Evolutionary conservation across 2,888 invertebrate genomes (phyloP).

Genomic region (Ophion costatus): DNA sequence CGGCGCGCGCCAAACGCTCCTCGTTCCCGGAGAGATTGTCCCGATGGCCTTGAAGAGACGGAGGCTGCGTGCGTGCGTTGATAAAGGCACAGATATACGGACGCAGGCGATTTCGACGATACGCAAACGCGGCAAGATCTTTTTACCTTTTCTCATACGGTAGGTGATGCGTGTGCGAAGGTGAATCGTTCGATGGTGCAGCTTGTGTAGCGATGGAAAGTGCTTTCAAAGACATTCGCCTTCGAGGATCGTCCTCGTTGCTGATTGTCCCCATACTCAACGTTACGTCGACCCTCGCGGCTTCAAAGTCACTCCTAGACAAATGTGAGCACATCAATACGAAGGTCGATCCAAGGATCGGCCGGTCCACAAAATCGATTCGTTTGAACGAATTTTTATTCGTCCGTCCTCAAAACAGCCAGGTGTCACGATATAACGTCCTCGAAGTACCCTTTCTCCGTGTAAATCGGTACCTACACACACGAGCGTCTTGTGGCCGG

Average conservation of each 20-base stretch:
- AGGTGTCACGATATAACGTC: not conserved
- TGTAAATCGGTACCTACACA: not conserved
- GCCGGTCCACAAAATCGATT: not conserved
- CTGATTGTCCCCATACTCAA: too few species aligned
- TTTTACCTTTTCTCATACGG: not conserved
- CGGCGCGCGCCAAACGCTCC: slow-evolving; percentile 76
- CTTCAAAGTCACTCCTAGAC: too few species aligned
- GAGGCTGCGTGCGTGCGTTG: slow-evolving; percentile 30
- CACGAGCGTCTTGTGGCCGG: slow-evolving; percentile 50
- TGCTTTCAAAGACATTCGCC: too few species aligned
- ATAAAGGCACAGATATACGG: slow-evolving; percentile 46
- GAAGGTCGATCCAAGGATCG: too few species aligned
- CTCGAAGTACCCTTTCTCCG: not conserved
- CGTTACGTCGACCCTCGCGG: too few species aligned
- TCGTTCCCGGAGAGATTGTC: slow-evolving; percentile 54
- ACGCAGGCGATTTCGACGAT: slow-evolving; percentile 38
- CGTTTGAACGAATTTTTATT: not conserved
- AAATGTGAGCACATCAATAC: too few species aligned
- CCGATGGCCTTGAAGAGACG: slow-evolving; percentile 1
- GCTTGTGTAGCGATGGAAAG: slow-evolving; percentile 24
- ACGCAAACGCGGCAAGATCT: slow-evolving; percentile 25
- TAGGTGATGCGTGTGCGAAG: slow-evolving; percentile 41
- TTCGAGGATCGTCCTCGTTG: too few species aligned
- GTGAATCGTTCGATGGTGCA: slow-evolving; percentile 35
- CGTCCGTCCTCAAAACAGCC: not conserved